Evolutionary conservation across 92 coral and sea anemone genomes (phyloP).

Genomic region (Epizoanthus scotinus): DNA sequence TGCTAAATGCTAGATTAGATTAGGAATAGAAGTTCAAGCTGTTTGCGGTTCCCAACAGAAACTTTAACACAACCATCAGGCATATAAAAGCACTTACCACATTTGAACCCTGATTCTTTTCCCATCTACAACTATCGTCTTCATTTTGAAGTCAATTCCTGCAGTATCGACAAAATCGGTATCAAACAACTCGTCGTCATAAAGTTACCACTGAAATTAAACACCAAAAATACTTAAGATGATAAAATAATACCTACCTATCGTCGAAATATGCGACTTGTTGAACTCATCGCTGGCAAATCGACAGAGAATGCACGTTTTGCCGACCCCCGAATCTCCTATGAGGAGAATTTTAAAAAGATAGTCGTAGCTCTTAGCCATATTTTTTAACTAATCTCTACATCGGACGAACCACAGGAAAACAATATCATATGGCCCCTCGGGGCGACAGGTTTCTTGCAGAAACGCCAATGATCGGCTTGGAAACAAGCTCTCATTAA

Average conservation of each 20-base stretch:
- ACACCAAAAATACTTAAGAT: not conserved
- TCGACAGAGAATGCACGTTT: constrained; percentile 96
- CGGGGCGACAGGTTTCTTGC: constrained; percentile 40
- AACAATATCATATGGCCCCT: constrained; percentile 25
- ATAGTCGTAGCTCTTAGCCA: constrained; percentile 97
- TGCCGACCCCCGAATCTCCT: constrained; percentile 98
- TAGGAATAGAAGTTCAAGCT: not conserved
- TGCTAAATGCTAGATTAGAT: no score
- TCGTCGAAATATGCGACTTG: constrained; percentile 94
- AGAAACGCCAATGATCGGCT: constrained; percentile 40
- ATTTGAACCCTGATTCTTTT: constrained; percentile 91
- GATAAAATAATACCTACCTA: constrained; percentile 67
- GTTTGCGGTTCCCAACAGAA: constrained; percentile 2
- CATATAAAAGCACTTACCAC: constrained; percentile 76
- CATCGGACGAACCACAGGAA: constrained; percentile 18
- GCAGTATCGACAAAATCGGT: constrained; percentile 26
- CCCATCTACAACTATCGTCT: constrained; percentile 94
- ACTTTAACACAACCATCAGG: no score
- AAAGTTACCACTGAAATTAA: constrained; percentile 8
- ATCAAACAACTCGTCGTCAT: constrained; percentile 5
- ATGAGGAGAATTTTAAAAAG: constrained; percentile 91
- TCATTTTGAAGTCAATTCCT: constrained; percentile 99
- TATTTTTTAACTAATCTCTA: constrained; percentile 25
- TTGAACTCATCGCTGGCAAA: constrained; percentile 97
- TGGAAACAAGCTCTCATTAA: constrained; percentile 39